Base-by-base conservation (phyloP, 2,888 invertebrate genomes). In the Metalampra italica region DNA sequence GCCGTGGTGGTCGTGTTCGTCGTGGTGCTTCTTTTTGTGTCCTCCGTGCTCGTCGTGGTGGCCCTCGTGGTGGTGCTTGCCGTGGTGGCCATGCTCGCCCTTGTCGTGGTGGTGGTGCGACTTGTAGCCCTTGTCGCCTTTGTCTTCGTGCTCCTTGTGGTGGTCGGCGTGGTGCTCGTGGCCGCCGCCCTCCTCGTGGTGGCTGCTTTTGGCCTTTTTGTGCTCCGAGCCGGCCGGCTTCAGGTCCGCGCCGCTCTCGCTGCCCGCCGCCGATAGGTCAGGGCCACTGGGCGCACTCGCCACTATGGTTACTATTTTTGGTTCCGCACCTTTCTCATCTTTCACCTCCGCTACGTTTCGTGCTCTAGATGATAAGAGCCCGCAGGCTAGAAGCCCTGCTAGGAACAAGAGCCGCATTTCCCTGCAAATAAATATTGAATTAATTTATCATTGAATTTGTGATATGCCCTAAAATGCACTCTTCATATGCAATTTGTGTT, bases 11-110 rank as follows among this genome's bases (percentile, higher is more conserved):
- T 93, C 93, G 54, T 92, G 92, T 71, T 94, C 94, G 62, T 94
- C 94, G 74, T 94, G 94, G 64, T 95, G 94, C 48, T 94, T 93
- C 74, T 95, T 95, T 76, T 96, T 94, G 77, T 95, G 94, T 0
- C 94, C 95, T 11, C 94, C 94, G 66, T 94, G 93, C 64, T 95
- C 94, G 51, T 92, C 92, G 76, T 95, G 93, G 67, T 95, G 93
- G 9, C 94, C 94, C 52, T 92, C 93, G 66, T 95, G 94, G 64
- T 95, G 94, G 63, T 95, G 94, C 67, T 95, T 94, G 29, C 93
- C 95, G 67, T 95, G 93, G 49, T 94, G 90, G 11, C 95, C 95
- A 65, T 94, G 94, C 40, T 94, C 94, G 5, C 93, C 95, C 68
- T 95, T 93, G 58, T 95, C 94, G 83, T 94, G 94, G 66, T 95